Conservation (phyloP, 2,797 vertebrate genomes). For the Urophycis tenuis region DNA sequence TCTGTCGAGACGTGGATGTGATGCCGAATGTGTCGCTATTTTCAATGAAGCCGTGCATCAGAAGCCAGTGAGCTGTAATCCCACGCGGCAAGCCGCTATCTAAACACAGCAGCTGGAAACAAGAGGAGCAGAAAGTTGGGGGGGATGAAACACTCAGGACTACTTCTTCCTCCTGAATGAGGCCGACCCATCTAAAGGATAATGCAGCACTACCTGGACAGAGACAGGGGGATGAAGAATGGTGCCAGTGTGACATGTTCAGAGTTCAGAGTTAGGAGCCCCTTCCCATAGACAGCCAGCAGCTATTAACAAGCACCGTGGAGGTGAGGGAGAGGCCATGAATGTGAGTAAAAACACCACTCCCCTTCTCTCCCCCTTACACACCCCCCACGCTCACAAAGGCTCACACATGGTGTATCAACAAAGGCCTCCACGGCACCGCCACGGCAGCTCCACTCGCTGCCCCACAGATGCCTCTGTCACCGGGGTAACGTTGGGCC, state of each 20-base stretch:
- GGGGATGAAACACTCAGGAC: background rate
- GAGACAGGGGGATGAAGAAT: background rate
- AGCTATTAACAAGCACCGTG: background rate
- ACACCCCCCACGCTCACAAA: background rate
- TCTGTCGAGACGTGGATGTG: background rate
- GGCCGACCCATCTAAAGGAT: background rate
- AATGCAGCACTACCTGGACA: background rate
- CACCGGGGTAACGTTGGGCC: conserved; percentile 49
- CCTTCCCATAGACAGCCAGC: background rate
- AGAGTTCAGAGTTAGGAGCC: background rate
- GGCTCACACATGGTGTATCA: background rate
- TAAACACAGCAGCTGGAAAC: background rate
- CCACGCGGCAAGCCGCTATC: background rate
- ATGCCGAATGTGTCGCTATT: background rate
- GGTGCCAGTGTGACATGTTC: background rate
- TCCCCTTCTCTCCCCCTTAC: too few species aligned
- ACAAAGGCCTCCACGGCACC: conserved; percentile 14
- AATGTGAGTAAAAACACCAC: background rate
- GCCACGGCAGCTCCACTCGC: conserved; percentile 49
- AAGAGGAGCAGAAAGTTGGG: too few species aligned
- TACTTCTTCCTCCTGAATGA: background rate
- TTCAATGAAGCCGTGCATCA: background rate
- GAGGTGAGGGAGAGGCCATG: background rate
- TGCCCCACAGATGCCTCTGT: conserved; percentile 62
- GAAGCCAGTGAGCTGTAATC: background rate